Evolutionary conservation across 2,888 invertebrate genomes (phyloP).

Genomic region (Ganaspis brasiliensis): DNA sequence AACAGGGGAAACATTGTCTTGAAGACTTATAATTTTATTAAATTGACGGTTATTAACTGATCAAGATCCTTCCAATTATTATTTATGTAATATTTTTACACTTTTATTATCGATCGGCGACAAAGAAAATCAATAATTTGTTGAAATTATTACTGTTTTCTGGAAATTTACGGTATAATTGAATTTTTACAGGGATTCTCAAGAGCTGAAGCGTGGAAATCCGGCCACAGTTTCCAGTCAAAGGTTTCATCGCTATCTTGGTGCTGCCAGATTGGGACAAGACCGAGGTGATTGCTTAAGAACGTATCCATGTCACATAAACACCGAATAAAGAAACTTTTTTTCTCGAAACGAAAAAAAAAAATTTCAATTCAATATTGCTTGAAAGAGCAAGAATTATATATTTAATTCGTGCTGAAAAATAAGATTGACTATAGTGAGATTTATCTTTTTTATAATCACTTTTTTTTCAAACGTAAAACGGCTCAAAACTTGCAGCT

Average conservation of each 20-base stretch:
- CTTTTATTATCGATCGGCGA: neutral
- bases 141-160: neutral
- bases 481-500: neutral
- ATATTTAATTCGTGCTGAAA: too few species aligned
- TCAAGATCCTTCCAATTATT: too few species aligned
- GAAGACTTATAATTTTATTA: too few species aligned
- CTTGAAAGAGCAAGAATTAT: slow-evolving; percentile 18
- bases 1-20: too few species aligned
- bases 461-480: neutral
- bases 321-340: slow-evolving; percentile 82
- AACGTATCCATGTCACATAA: slow-evolving; percentile 87
- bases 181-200: slow-evolving; percentile 86
- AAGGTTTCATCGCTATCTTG: slow-evolving; percentile 89
- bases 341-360: neutral
- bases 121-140: neutral
- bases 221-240: slow-evolving; percentile 87
- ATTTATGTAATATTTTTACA: too few species aligned
- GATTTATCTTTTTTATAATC: neutral
- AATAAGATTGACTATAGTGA: too few species aligned
- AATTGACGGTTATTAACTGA: too few species aligned
- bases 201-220: slow-evolving; percentile 87
- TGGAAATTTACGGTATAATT: slow-evolving; percentile 11
- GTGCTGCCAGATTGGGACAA: slow-evolving; percentile 92
- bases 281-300: slow-evolving; percentile 88
- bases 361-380: too few species aligned